Evolutionary conservation across 2,113 vertebrate species (phyloP).

Genomic region (Neoarius graeffei): DNA sequence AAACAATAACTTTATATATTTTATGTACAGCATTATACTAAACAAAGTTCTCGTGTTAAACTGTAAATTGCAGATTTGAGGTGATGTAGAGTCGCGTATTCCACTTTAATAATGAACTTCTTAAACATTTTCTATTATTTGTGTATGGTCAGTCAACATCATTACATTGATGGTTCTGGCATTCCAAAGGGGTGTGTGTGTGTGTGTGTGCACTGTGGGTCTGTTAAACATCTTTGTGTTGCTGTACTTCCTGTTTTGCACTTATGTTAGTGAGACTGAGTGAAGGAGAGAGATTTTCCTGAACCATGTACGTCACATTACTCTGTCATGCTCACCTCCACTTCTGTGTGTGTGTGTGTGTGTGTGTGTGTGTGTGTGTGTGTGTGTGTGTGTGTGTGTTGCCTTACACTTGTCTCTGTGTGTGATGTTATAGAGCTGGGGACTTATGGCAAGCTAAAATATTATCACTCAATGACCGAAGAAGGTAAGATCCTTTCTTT

Average conservation of each 20-base stretch:
- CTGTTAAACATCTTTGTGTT: neutral
- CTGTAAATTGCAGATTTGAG: neutral
- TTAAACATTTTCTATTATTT: neutral
- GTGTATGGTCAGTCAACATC: neutral
- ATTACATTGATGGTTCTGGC: neutral
- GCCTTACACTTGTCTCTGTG: conserved; percentile 50
- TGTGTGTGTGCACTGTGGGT: conserved; percentile 6
- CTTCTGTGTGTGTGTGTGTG: neutral
- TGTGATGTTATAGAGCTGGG: conserved; percentile 56
- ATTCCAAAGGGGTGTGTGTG: neutral
- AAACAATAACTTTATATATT: neutral
- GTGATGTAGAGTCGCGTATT: neutral
- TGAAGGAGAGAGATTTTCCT: conserved; percentile 3
- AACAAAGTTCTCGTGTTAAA: neutral
- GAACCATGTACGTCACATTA: conserved; percentile 45
- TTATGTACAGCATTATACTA: too few species aligned
- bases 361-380: conserved; percentile 29
- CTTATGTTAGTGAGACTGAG: conserved; percentile 45
- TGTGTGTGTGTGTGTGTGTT: conserved; percentile 47
- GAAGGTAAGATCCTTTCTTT: conserved; percentile 54
- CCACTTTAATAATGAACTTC: neutral
- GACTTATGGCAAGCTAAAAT: conserved; percentile 60
- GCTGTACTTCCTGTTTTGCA: conserved; percentile 12
- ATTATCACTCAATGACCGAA: conserved; percentile 58
- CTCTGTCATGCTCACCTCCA: conserved; percentile 30